Evolutionary conservation across 2,113 vertebrate genomes (phyloP).

Genomic region (Leptosomus discolor): DNA sequence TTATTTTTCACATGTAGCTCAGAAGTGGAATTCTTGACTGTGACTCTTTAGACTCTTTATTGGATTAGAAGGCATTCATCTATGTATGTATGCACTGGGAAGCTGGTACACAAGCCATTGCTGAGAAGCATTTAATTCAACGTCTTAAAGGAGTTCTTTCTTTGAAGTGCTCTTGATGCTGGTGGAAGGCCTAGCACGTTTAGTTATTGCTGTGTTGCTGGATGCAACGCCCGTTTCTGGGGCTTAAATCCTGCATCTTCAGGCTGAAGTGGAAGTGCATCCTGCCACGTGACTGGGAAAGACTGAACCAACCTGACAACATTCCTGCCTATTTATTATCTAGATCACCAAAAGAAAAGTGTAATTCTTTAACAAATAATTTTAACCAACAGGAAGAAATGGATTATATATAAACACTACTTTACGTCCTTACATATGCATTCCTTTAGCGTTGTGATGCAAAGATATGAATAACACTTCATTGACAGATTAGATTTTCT

Average conservation of each 20-base stretch:
- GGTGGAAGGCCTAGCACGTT: background rate
- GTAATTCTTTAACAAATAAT: background rate
- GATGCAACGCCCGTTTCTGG: background rate
- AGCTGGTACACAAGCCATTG: background rate
- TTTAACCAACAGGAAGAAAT: background rate
- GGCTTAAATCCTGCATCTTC: background rate
- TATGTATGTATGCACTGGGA: background rate
- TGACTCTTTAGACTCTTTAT: background rate
- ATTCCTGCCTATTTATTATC: background rate
- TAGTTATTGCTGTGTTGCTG: background rate
- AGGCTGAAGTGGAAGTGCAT: background rate
- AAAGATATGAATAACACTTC: background rate
- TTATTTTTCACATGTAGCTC: background rate
- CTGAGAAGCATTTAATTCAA: background rate
- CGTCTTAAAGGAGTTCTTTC: background rate
- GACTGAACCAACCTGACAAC: background rate
- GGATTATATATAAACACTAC: background rate
- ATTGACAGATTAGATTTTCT: background rate
- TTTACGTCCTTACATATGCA: background rate
- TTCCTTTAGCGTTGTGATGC: background rate
- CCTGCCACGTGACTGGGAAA: background rate
- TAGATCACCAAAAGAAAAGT: background rate
- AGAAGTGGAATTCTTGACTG: background rate
- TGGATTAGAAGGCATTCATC: background rate
- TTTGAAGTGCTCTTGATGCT: background rate